Base-by-base conservation (phyloP, 1,140 invertebrate species). In the Melipona quadrifasciata region DNA sequence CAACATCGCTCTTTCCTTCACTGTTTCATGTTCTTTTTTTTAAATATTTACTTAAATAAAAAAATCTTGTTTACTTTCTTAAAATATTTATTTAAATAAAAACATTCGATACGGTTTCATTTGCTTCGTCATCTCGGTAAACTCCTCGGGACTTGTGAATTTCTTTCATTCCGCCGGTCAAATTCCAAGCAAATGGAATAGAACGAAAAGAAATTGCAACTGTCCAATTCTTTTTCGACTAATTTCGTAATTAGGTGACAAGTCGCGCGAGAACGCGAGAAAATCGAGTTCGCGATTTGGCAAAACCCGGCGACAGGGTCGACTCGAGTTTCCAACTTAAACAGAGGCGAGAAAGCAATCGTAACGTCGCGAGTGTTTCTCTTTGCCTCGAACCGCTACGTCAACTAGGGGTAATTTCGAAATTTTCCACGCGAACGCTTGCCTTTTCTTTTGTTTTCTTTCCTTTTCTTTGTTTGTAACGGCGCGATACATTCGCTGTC, bases 401-500 rank as follows among this genome's bases (percentile, higher is more conserved):
- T 8, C 0, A n/a, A 27, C n/a, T 6, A 14, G 27, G n/a, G 2
- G 27, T 0, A 27, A 65, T 31, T n/a, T 65, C 39, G 39, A 5
- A 31, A 65, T 31, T 65, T 65, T 27, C 64, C n/a, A n/a, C n/a
- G n/a, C 61, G 61, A 64, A 11, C 12, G 14, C 61, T 24, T 27
- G 1, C 39, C 39, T 8, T 47, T 47, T 47, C 0, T 47, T 47
- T 39, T 39, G 4, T 39, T 39, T 39, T 39, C 6, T 39, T 39
- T 39, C 6, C 6, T 3, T 8, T 39, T 39, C 6, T 39, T 3
- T 39, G 34, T 39, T 2, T 21, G 68, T 57, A n/a, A 24, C 61
- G 77, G 70, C 19, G 39, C 34, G 58, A 8, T 67, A 71, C 65
- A 79, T 86, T 76, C 71, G 55, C 71, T 24, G 80, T 80, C 72